These are phyloP conservation scores for Molorchus minor DNA, from an alignment of 2,888 invertebrate genomes.

Conservation along the genomic window DNA sequence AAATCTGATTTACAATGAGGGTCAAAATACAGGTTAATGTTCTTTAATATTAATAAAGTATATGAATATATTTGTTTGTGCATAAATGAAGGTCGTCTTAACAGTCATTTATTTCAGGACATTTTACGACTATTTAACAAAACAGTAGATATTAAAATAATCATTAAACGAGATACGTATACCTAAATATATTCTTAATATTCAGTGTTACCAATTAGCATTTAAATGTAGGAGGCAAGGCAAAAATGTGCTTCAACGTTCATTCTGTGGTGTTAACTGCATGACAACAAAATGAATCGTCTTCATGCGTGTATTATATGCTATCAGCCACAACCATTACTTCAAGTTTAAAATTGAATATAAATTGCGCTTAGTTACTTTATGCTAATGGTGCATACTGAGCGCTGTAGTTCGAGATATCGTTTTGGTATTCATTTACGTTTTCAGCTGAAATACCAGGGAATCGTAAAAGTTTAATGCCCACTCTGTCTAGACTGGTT, in stretches of 20 bases:
- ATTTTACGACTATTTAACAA: no score
- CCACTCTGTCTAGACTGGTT: constrained; percentile 18
- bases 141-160: no score
- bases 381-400: not conserved
- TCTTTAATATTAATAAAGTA: no score
- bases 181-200: no score
- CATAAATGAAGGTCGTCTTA: no score
- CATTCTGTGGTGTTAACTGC: not conserved
- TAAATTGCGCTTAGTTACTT: constrained; percentile 1
- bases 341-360: constrained; percentile 1
- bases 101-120: no score
- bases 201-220: no score
- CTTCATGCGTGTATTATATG: not conserved
- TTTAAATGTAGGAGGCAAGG: no score
- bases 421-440: not conserved
- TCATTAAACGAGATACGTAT: no score
- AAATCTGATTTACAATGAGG: no score
- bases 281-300: not conserved
- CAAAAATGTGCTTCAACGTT: not conserved
- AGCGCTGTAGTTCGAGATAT: not conserved
- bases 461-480: constrained; percentile 9
- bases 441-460: not conserved
- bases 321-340: not conserved
- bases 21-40: no score
- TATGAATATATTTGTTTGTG: no score